phyloP scores from a whole-genome alignment of 2,113 vertebrate species.

The Anser cygnoides region DNA sequence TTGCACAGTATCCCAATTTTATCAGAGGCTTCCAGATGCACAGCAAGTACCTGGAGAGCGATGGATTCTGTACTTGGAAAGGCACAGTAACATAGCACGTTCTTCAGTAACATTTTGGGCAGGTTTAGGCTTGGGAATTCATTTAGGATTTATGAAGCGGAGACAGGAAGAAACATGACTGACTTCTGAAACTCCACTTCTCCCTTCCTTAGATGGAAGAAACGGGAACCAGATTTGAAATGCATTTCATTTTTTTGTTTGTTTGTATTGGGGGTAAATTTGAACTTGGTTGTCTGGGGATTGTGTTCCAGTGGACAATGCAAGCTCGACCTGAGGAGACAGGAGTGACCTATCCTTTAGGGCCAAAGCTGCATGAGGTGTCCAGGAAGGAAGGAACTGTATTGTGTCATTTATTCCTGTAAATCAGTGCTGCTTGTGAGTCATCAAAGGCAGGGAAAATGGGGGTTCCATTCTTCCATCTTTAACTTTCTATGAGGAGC shows the following conservation, averaged over 20 bases:
- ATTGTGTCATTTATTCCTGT: background rate
- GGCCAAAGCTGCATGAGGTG: background rate
- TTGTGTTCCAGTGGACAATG: background rate
- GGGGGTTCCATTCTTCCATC: background rate
- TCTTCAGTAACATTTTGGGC: background rate
- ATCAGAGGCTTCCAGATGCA: conserved; percentile 81
- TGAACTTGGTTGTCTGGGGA: background rate
- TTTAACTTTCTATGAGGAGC: background rate
- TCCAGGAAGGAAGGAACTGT: background rate
- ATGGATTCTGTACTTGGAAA: conserved; percentile 77
- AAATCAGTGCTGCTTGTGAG: background rate
- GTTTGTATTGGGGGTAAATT: background rate
- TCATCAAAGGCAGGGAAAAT: background rate
- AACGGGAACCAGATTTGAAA: background rate
- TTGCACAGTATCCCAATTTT: conserved; percentile 76
- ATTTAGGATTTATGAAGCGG: background rate
- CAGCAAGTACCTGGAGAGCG: conserved; percentile 68
- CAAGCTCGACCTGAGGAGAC: background rate
- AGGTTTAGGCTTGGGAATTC: background rate
- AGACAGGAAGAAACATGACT: background rate
- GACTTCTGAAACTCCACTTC: background rate
- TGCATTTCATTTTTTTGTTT: background rate
- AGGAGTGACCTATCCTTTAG: background rate
- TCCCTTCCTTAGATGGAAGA: background rate
- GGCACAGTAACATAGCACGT: conserved; percentile 65